Conservation (phyloP, 2,888 invertebrate species). For the Athalia rosae region DNA sequence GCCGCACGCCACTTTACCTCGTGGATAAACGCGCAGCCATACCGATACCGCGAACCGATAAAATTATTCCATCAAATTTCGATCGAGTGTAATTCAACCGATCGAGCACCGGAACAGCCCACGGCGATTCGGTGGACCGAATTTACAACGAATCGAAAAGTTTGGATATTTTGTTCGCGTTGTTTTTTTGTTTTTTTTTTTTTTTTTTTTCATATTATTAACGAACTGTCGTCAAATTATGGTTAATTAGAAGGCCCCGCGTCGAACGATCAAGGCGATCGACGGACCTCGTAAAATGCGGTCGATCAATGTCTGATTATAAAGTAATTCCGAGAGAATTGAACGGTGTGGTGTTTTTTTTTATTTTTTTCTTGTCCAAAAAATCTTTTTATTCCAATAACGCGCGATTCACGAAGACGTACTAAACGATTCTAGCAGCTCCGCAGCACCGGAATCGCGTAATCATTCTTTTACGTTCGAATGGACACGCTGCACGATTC, state of each 20-base stretch:
- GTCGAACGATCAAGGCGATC: too few relatives aligned
- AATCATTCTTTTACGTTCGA: conserved; percentile 12
- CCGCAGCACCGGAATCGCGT: not conserved
- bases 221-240: too few relatives aligned
- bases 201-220: too few relatives aligned
- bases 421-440: too few relatives aligned
- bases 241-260: too few relatives aligned
- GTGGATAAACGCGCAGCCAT: not conserved
- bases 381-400: not conserved
- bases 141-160: too few relatives aligned
- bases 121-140: too few relatives aligned
- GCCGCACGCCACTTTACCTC: conserved; percentile 23
- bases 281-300: not conserved
- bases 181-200: too few relatives aligned
- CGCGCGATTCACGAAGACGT: not conserved
- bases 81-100: not conserved
- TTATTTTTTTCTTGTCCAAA: not conserved
- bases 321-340: conserved; percentile 18
- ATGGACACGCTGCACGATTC: conserved; percentile 2
- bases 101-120: too few relatives aligned
- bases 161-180: too few relatives aligned
- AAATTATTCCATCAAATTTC: not conserved
- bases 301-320: conserved; percentile 29
- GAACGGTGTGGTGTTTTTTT: not conserved
- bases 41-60: not conserved